Evolutionary conservation across 2,113 vertebrate species (phyloP), one percentile per base, ranked within the genome.

Genomic region (Picathartes gymnocephalus): DNA sequence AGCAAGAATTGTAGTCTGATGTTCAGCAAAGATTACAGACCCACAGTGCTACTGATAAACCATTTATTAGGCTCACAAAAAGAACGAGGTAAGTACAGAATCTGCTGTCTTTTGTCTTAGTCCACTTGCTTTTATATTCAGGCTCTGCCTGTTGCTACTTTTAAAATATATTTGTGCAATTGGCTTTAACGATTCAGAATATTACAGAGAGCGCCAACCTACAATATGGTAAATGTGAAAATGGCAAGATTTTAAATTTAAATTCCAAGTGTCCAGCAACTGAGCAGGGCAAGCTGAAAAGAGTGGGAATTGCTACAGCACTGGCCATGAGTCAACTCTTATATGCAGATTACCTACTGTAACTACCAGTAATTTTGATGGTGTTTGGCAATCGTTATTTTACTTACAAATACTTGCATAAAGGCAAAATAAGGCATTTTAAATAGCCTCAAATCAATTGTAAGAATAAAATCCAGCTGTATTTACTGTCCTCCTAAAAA

Each of bases 311-410:
- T 83, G 48, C 79, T 93, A 50, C 33, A 88, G 39, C n/a, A 35
- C 15, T 76, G 83, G 88, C 87, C 15, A 3, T 5, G 58, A 58
- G 33, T 73, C 74, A 79, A 25, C 60, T 94, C 73, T 74, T 68
- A 48, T 2, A 79, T 51, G 44, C 68, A 90, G 74, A 88, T 88
- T 92, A 93, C 77, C 81, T 65, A 27, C 86, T 80, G 56, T 72
- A 92, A 92, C 87, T 66, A 91, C 44, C 53, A 86, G 93, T 44
- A 47, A 83, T 92, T 94, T 92, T 77, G 85, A 94, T 83, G 51
- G 45, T 40, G 70, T 57, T 93, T 96, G 94, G 92, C 76, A 93
- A 90, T 97, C 81, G 95, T 96, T 95, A 95, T 93, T 96, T 97
- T 92, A 88, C 92, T 97, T 93, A 81, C 58, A 94, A 95, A 95